Evolutionary conservation across 2,888 invertebrate genomes (phyloP), one percentile per base, ranked within the genome.

Genomic region (Agrochola lota): DNA sequence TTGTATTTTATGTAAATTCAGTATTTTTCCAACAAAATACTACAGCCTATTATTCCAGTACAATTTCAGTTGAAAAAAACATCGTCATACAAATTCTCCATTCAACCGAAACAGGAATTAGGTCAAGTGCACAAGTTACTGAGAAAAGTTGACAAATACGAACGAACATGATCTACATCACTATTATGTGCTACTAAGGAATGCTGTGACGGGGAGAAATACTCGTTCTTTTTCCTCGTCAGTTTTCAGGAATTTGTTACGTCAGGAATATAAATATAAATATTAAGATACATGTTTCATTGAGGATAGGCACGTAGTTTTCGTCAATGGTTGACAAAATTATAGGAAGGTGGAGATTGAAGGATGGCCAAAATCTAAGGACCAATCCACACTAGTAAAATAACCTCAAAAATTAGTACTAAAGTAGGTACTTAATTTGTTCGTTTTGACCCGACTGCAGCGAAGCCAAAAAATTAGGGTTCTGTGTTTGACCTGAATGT

Each of bases 101-200:
- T 70, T 73, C 78, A 80, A 68, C 40, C 46, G 30, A 64, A 71
- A 30, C 9, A 23, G 15, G 55, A 87, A 79, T 67, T 57, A 52
- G 89, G 87, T 88, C 89, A 82, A 82, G 68, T 64, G 23, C 59
- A 35, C 40, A 23, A 7, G 62, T 66, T 88, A 82, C 89, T n/a
- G 49, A 85, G 89, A 88, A 87, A 69, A 55, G 62, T 79, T 80
- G 84, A 86, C 78, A 40, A 78, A 80, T 84, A 66, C 72, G 26
- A 40, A 43, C 59, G 67, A 74, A 66, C 59, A 71, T 71, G 70
- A 49, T 52, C 66, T 67, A 80, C 57, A 52, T 62, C n/a, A 60
- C 63, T 57, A 69, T 73, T 70, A 72, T 62, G 35, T 46, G 57
- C 55, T 30, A 71, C 35, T 8, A 17, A 71, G 20, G 69, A 84